phyloP scores from a whole-genome alignment of 1,140 invertebrate species.

The Triops cancriformis region DNA sequence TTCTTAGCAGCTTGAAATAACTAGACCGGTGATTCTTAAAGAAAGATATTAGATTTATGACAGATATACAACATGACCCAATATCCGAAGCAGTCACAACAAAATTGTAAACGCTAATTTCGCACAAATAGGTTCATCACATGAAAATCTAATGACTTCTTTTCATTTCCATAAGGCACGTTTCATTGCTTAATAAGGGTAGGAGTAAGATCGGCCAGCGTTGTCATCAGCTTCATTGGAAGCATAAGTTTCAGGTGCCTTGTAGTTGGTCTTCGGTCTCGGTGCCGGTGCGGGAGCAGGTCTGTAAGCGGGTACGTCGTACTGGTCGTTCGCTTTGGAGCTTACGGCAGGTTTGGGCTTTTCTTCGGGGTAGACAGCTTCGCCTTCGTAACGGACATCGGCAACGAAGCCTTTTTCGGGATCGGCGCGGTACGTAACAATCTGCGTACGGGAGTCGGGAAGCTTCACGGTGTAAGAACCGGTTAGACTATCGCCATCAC shows the following conservation, averaged over 20 bases:
- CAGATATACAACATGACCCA: too few species aligned
- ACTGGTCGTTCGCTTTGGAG: not conserved
- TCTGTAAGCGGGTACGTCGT: conserved; percentile 13
- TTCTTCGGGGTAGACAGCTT: conserved; percentile 18
- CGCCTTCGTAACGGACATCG: conserved; percentile 31
- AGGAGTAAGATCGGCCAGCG: not conserved
- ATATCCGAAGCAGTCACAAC: too few species aligned
- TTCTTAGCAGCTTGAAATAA: too few species aligned
- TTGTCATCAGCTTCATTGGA: not conserved
- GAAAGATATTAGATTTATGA: too few species aligned
- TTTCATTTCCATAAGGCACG: too few species aligned
- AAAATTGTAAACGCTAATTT: too few species aligned
- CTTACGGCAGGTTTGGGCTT: conserved; percentile 6
- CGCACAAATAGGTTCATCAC: too few species aligned
- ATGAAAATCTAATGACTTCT: too few species aligned
- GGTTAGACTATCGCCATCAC: conserved; percentile 28
- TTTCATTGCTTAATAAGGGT: not conserved
- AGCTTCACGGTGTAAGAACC: conserved; percentile 31
- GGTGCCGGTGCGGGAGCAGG: not conserved
- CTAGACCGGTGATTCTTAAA: too few species aligned
- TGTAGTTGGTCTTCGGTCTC: not conserved
- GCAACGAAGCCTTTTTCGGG: conserved; percentile 29
- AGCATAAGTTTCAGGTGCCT: not conserved
- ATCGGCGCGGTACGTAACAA: conserved; percentile 30
- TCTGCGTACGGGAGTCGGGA: conserved; percentile 31